phyloP scores from a whole-genome alignment of 2,888 invertebrate species.

The Malthinus seriepunctatus region DNA sequence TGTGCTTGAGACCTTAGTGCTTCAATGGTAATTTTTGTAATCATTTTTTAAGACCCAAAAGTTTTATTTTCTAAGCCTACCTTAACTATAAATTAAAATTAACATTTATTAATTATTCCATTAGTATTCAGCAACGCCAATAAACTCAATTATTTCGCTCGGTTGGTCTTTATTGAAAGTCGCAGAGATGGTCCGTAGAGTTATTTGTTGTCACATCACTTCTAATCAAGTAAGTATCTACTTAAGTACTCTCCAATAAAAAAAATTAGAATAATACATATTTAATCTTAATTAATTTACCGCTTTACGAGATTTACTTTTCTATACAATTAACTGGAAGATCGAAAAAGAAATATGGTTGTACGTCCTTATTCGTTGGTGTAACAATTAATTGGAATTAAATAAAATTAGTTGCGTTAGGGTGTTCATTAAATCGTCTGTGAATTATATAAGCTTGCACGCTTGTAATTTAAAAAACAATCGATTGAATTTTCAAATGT shows the following conservation, averaged over 20 bases:
- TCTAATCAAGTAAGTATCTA: conserved; percentile 7
- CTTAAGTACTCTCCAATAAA: background rate
- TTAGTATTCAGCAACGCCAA: background rate
- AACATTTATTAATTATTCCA: background rate
- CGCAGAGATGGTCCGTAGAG: conserved; percentile 1
- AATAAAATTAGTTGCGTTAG: conserved; percentile 1
- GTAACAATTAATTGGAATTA: conserved; percentile 5
- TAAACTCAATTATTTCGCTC: conserved; percentile 1
- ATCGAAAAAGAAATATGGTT: conserved; percentile 1
- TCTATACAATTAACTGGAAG: background rate
- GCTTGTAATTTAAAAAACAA: conserved; percentile 1
- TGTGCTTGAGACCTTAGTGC: no score
- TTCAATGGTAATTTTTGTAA: no score
- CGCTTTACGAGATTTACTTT: background rate
- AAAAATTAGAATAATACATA: background rate
- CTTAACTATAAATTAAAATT: background rate
- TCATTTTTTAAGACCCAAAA: no score
- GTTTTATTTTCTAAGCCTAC: background rate
- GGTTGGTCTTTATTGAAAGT: conserved; percentile 1
- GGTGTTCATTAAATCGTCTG: conserved; percentile 1
- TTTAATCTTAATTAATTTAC: background rate
- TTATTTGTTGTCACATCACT: conserved; percentile 9
- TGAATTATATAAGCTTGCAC: conserved; percentile 4
- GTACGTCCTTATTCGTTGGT: background rate
- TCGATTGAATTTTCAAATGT: background rate